Evolutionary conservation across 2,113 vertebrate species (phyloP).

Genomic region (Gila orcuttii): DNA sequence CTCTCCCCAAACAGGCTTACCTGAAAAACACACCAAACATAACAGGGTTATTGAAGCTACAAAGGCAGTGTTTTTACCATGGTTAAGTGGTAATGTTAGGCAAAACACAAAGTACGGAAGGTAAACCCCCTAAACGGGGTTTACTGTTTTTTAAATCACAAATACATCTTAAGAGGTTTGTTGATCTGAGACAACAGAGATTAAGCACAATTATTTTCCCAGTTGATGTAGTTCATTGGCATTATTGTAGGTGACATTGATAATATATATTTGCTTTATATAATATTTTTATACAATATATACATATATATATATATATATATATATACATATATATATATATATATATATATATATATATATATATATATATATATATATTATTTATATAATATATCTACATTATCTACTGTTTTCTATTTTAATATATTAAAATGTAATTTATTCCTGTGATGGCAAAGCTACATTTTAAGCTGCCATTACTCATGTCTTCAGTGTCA

Average conservation of each 20-base stretch:
- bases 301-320: not conserved
- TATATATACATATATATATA: not conserved
- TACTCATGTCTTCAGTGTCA: not conserved
- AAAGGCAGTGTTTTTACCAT: no score
- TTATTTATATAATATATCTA: not conserved
- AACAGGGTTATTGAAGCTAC: not conserved
- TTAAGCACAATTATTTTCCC: not conserved
- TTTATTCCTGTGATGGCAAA: not conserved
- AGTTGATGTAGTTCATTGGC: not conserved
- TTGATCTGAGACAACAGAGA: no score
- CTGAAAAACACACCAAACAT: slow-evolving; percentile 69
- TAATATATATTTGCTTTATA: not conserved
- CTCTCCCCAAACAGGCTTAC: slow-evolving; percentile 89
- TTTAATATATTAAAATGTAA: not conserved
- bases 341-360: not conserved
- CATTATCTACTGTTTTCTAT: not conserved
- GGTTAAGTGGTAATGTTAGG: no score
- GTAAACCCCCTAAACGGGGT: no score
- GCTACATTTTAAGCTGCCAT: not conserved
- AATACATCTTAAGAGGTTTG: no score
- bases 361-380: not conserved
- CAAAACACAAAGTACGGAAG: no score
- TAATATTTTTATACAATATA: not conserved
- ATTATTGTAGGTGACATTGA: not conserved
- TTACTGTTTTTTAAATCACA: no score